Conservation (phyloP, 2,797 vertebrate genomes). For the Scolopax rusticola region DNA sequence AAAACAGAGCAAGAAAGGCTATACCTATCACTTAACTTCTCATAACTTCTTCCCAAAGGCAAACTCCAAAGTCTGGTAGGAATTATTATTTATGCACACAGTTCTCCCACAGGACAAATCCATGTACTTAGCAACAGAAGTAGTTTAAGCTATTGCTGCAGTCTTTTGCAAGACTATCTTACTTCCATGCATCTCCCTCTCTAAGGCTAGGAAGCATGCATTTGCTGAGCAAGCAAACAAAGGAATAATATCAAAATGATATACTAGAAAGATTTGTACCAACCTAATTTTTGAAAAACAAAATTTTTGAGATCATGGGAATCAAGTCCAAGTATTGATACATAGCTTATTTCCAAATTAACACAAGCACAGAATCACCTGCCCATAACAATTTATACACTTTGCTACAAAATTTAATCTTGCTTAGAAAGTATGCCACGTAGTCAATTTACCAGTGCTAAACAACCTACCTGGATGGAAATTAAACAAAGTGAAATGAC, state of each 20-base stretch:
- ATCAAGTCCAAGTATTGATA: not conserved
- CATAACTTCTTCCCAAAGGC: not conserved
- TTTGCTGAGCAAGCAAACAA: not conserved
- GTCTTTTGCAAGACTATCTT: not conserved
- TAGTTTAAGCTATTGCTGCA: not conserved
- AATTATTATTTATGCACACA: not conserved
- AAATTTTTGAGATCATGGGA: not conserved
- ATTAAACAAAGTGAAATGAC: not conserved
- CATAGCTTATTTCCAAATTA: not conserved
- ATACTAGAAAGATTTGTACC: not conserved
- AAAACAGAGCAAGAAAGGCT: not conserved
- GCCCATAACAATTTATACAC: not conserved
- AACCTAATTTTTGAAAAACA: not conserved
- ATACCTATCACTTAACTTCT: not conserved
- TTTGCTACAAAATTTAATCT: slow-evolving; percentile 12
- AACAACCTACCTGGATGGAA: not conserved
- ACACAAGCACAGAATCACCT: not conserved
- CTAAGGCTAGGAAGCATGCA: not conserved
- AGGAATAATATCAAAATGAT: not conserved
- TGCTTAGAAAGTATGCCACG: not conserved
- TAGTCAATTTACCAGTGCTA: not conserved
- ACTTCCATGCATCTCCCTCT: not conserved
- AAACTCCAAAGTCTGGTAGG: not conserved
- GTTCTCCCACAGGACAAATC: slow-evolving; percentile 8
- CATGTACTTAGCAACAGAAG: slow-evolving; percentile 8